Base-by-base conservation (phyloP, 2,113 vertebrate species). In the Podarcis muralis region DNA sequence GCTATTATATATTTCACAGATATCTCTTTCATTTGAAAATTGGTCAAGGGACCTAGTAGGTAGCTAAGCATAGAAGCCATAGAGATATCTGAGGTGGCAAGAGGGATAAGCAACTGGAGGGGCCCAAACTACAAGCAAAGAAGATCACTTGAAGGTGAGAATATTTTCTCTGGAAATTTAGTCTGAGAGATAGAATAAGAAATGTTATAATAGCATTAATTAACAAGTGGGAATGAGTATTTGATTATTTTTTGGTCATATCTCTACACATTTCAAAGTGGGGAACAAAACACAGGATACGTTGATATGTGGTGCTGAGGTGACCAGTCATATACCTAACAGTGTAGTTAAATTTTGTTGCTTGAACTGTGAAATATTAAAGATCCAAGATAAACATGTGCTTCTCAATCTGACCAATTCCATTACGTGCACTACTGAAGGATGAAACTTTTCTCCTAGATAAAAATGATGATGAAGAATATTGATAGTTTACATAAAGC, bases 361-460 rank as follows among this genome's bases (percentile, higher is more conserved):
- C 88, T 83, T 95, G 96, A 96, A 96, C 94, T 96, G 95, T 95
- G 93, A 96, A 97, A 97, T 97, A 96, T 96, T 96, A 96, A 97
- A 97, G 96, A 97, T 97, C 87, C 74, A 85, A 96, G 97, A 97
- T 97, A 97, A 97, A 94, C 94, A 95, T 94, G 91, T 94, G 91
- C 81, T 96, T 84, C 81, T 18, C 95, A 91, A 96, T 97, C 94
- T 95, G 94, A 96, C 96, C 96, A 94, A 92, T 96, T 97, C 96
- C 91, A 97, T 97, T 97, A 97, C 2, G 81, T 97, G 97, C 96
- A 97, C 95, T 97, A 95, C 84, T 97, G 97, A 97, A 97, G 95
- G 96, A 97, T 96, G 94, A 97, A 97, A 94, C 92, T 92, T 97
- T 97, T 97, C 90, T 95, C 88, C 94, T 95, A 93, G 93, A 96